Evolutionary conservation across 2,113 vertebrate species (phyloP), one percentile per base, ranked within the genome.

Genomic region (Python bivittatus): DNA sequence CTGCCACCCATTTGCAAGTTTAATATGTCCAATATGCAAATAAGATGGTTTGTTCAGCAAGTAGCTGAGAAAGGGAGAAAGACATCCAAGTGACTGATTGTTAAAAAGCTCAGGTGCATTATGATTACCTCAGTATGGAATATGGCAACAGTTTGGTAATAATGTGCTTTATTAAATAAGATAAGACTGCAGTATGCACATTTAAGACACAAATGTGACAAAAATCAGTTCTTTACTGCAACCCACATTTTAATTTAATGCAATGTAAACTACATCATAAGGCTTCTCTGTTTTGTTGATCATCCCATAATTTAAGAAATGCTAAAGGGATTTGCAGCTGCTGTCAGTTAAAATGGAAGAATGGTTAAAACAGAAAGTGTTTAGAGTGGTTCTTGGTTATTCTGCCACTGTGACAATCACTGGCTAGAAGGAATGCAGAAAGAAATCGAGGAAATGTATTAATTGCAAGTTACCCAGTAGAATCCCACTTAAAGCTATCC

Each of bases 21-120:
- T 57, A 64, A 84, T 61, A 17, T 54, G 89, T 94, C 95, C 95
- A 86, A 93, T 93, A 96, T 94, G 90, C 95, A 86, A 57, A 15
- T 87, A 25, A 91, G 89, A 91, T 53, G 83, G 5, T 25, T 68
- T 84, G 27, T n/a, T 84, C 94, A 91, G 27, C 54, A 84, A 33
- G 61, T 12, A 89, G 11, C 23, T 38, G 58, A 33, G 13, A 25
- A 91, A 5, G 15, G 58, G n/a, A n/a, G 58, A 48, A 5, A 29
- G 89, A 11, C 5, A 44, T 25, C 53, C 2, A 0, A 54, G 56
- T 88, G 91, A 92, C 91, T 95, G 88, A 12, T 84, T 54, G 79
- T 93, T 61, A 33, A 86, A 91, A 15, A 88, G 84, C 92, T 58
- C 56, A 92, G 38, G 88, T 68, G 61, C 38, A 83, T 58, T 11